phyloP scores from a whole-genome alignment of 2,797 vertebrate species.

The Aeoliscus strigatus region DNA sequence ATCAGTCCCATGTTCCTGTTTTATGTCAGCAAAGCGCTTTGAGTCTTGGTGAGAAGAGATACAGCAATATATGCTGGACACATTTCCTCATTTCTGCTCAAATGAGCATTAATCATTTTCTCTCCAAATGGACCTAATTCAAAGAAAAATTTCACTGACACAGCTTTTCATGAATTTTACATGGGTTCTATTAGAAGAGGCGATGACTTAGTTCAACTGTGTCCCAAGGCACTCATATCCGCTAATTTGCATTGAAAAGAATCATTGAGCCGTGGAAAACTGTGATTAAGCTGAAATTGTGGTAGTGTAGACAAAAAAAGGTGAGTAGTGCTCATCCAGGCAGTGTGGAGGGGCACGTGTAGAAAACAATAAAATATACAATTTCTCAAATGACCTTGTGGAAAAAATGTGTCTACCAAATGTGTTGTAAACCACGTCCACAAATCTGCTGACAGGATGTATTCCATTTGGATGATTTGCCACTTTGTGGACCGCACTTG shows the following conservation, averaged over 20 bases:
- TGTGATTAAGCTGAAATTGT: constrained; percentile 18
- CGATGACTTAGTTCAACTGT: constrained; percentile 19
- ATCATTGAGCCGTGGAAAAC: constrained; percentile 2
- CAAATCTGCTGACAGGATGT: too few relatives aligned
- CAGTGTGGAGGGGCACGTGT: too few relatives aligned
- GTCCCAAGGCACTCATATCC: constrained; percentile 19
- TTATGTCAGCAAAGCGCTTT: too few relatives aligned
- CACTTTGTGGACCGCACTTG: too few relatives aligned
- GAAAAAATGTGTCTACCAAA: too few relatives aligned
- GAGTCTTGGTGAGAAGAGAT: constrained; percentile 6
- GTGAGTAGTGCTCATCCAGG: too few relatives aligned
- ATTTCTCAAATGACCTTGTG: too few relatives aligned
- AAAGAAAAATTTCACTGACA: constrained; percentile 36
- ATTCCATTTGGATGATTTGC: too few relatives aligned
- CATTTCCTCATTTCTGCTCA: constrained; percentile 18
- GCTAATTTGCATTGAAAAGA: constrained; percentile 24
- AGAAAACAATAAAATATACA: too few relatives aligned
- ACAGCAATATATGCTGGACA: constrained; percentile 7
- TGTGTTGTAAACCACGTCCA: too few relatives aligned
- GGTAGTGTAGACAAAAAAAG: neutral
- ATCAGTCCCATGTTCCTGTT: too few relatives aligned
- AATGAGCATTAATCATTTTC: constrained; percentile 16
- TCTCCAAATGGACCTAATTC: constrained; percentile 30
- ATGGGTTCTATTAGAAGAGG: constrained; percentile 20
- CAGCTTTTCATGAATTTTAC: constrained; percentile 40